Conservation (phyloP, 2,113 vertebrate species). For the Tenrec ecaudatus region DNA sequence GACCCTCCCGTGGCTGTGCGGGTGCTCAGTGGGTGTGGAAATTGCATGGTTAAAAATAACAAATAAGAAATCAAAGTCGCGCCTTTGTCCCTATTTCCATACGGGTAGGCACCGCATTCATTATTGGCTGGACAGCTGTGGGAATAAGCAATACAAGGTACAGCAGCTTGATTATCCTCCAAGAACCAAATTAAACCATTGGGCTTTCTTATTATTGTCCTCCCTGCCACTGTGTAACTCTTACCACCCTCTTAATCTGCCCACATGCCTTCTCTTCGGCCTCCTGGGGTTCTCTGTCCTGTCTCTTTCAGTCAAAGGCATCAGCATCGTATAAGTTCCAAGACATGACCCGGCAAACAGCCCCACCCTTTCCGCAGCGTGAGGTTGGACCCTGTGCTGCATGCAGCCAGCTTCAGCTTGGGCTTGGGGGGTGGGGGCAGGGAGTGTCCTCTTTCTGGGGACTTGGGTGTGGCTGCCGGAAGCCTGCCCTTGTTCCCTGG, state of each 20-base stretch:
- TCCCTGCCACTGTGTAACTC: slow-evolving; percentile 68
- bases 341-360: not conserved
- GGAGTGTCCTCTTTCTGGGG: slow-evolving; percentile 1
- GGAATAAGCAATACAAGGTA: slow-evolving; percentile 75
- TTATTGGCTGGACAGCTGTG: slow-evolving; percentile 80
- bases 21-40: slow-evolving; percentile 81
- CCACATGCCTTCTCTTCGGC: not conserved
- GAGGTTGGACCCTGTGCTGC: not conserved
- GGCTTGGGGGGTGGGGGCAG: not conserved
- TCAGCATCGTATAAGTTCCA: not conserved
- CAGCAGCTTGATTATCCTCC: slow-evolving; percentile 82
- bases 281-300: not conserved
- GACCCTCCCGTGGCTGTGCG: slow-evolving; percentile 79
- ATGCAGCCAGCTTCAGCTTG: slow-evolving; percentile 32
- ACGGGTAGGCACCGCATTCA: slow-evolving; percentile 79
- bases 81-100: slow-evolving; percentile 80
- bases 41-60: slow-evolving; percentile 86
- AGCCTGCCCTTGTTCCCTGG: slow-evolving; percentile 41
- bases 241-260: slow-evolving; percentile 70
- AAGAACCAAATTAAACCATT: slow-evolving; percentile 84
- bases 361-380: not conserved
- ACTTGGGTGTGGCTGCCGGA: not conserved
- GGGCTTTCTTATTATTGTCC: slow-evolving; percentile 67
- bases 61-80: slow-evolving; percentile 85
- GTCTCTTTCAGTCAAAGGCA: not conserved